Conservation (phyloP, 2,797 vertebrate genomes). For the Phataginus tetradactyla region DNA sequence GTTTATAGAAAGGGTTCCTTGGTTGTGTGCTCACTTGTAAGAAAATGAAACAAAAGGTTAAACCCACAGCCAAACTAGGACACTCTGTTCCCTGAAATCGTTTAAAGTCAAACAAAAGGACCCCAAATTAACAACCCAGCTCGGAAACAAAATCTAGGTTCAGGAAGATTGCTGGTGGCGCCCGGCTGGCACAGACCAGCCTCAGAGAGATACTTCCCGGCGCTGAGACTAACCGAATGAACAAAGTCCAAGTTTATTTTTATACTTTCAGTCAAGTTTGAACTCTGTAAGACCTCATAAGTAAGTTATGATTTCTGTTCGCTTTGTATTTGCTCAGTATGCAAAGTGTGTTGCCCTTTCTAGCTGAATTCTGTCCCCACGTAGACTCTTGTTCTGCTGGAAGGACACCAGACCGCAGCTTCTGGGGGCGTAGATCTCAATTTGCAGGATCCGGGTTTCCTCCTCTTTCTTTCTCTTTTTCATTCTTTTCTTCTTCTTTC, state of each 20-base stretch:
- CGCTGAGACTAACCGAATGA: constrained; percentile 81
- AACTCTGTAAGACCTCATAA: constrained; percentile 86
- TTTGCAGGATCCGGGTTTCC: constrained; percentile 88
- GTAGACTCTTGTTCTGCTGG: constrained; percentile 74
- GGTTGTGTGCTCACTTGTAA: constrained; percentile 90
- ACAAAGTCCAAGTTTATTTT: constrained; percentile 89
- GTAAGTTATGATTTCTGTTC: constrained; percentile 86
- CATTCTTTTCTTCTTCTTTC: neutral
- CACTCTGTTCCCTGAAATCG: constrained; percentile 80
- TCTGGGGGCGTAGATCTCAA: constrained; percentile 85
- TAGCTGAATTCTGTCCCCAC: constrained; percentile 83
- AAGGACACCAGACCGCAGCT: constrained; percentile 87
- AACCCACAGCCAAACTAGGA: constrained; percentile 84
- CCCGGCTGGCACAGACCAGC: constrained; percentile 81
- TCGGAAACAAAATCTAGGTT: constrained; percentile 80
- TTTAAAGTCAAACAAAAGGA: constrained; percentile 79
- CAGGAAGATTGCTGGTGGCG: constrained; percentile 75
- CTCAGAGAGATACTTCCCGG: constrained; percentile 75
- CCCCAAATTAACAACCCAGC: constrained; percentile 80
- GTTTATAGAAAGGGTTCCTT: constrained; percentile 89
- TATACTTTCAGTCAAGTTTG: constrained; percentile 88
- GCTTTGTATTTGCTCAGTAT: constrained; percentile 85
- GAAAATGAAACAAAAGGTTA: constrained; percentile 85
- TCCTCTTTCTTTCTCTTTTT: constrained; percentile 50
- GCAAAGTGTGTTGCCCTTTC: constrained; percentile 84